These are phyloP conservation scores for Xestia xanthographa DNA, from an alignment of 2,888 invertebrate species.

Conservation along the genomic window DNA sequence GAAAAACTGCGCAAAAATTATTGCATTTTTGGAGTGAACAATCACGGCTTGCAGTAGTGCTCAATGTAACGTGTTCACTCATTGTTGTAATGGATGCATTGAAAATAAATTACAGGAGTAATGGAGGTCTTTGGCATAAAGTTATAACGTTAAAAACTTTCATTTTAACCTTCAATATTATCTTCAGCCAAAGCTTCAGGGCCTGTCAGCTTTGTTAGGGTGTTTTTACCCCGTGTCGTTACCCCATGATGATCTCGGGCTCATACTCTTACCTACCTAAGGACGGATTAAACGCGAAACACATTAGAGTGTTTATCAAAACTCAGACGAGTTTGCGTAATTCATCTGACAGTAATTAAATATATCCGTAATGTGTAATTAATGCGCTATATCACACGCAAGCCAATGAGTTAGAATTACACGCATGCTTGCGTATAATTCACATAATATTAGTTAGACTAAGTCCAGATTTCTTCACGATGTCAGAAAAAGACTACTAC, in stretches of 20 bases:
- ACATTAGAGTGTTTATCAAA: neutral
- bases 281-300: neutral
- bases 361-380: neutral
- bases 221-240: neutral
- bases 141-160: neutral
- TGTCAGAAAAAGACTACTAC: no score
- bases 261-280: neutral
- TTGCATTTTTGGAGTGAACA: no score
- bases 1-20: no score
- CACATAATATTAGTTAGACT: no score
- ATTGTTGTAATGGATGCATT: neutral
- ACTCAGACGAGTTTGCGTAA: constrained; percentile 3
- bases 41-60: no score
- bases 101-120: neutral
- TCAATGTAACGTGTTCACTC: no score
- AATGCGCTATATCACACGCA: neutral
- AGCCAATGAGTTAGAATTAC: no score
- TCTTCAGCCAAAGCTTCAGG: neutral
- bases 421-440: no score
- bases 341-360: constrained; percentile 9
- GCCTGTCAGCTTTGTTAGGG: neutral
- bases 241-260: neutral
- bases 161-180: no score
- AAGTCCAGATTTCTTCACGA: neutral
- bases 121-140: neutral